Evolutionary conservation across 1,140 invertebrate genomes (phyloP), one percentile per base, ranked within the genome.

Genomic region (Pentalonia nigronervosa): DNA sequence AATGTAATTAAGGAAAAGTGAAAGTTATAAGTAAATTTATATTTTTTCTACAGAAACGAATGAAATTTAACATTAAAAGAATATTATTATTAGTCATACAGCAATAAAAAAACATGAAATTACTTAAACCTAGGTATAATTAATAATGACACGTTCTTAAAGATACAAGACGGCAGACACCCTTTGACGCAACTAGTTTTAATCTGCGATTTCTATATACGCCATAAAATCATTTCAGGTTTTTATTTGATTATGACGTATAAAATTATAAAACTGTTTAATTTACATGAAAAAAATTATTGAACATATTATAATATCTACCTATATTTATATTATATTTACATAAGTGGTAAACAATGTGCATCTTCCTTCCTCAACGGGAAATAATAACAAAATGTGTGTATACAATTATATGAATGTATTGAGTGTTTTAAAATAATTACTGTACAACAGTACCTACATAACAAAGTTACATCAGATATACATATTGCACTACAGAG

Each of bases 21-120:
- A 87, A 87, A 87, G 84, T 87, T 48, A 87, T 17, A 87, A n/a
- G 41, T 87, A 47, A 45, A 47, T 87, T 86, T 45, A 86, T 45
- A 25, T 47, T 47, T 86, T 86, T 86, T 87, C 25, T 14, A 47
- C 30, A 87, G 9, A 86, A 87, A n/a, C 30, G 2, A 87, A 87
- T 45, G 45, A 47, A 87, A n/a, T 87, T 87, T 17, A n/a, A 87
- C 84, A 87, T 17, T 87, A 45, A 30, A 76, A 87, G 0, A 87
- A 48, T 87, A 30, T n/a, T 86, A 30, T 47, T 47, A 47, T 47
- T 48, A 30, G 45, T 87, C 23, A 45, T 84, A 20, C 25, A 25
- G 83, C 21, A 84, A 84, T 41, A 84, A 84, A 41, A 48, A 84
- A 41, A 84, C 36, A 84, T 36, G 36, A 41, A 84, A 84, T 84